Conservation (phyloP, 1,140 invertebrate species). For the Semibalanus balanoides region DNA sequence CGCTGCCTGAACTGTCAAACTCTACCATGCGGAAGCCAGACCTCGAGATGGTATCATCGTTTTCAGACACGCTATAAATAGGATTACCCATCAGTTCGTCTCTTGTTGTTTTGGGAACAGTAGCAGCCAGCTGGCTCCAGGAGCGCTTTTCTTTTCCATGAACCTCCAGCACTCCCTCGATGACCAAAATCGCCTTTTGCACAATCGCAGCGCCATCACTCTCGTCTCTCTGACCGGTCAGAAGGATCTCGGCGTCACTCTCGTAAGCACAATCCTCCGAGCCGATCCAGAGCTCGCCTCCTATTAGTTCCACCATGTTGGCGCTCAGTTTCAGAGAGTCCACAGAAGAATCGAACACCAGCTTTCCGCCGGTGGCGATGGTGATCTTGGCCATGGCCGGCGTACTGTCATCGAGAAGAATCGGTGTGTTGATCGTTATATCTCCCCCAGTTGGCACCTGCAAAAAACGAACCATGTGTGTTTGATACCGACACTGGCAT, state of each 20-base stretch:
- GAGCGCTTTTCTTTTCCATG: not conserved
- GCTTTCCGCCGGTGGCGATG: not conserved
- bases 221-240: not conserved
- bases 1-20: not conserved
- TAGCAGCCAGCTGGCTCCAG: not conserved
- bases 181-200: not conserved
- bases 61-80: not conserved
- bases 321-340: not conserved
- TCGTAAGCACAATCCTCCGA: not conserved
- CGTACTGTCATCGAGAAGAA: too few relatives aligned
- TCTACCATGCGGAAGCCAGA: not conserved
- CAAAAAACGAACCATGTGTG: too few relatives aligned
- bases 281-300: not conserved
- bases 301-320: not conserved
- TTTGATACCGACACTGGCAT: too few relatives aligned
- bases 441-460: too few relatives aligned
- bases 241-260: not conserved
- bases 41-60: not conserved
- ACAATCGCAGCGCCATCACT: not conserved
- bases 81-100: not conserved
- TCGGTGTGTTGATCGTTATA: too few relatives aligned
- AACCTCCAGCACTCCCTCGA: not conserved
- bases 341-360: not conserved
- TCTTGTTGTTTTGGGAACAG: not conserved
- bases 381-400: too few relatives aligned